Conservation (phyloP, 2,888 invertebrate genomes). For the Conops quadrifasciatus region DNA sequence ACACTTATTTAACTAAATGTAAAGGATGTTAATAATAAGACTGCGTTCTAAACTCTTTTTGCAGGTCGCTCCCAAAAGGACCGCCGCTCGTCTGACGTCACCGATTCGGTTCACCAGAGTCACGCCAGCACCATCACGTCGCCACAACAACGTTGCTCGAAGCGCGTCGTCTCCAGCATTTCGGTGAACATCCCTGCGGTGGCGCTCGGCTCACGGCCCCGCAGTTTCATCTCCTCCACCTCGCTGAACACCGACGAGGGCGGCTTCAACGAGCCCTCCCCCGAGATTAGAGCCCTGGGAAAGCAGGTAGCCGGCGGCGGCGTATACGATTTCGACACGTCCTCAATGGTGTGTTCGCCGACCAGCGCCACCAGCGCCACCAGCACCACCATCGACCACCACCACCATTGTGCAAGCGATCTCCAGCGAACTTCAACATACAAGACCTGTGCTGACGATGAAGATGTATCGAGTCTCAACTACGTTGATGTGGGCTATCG, state of each 20-base stretch:
- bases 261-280: slow-evolving; percentile 77
- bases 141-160: slow-evolving; percentile 61
- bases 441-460: slow-evolving; percentile 36
- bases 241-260: slow-evolving; percentile 73
- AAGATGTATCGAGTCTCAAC: slow-evolving; percentile 57
- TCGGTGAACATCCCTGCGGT: slow-evolving; percentile 73
- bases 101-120: slow-evolving; percentile 35
- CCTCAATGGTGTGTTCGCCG: slow-evolving; percentile 15
- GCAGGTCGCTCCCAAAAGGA: slow-evolving; percentile 53
- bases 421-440: not conserved
- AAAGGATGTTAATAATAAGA: not conserved
- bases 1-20: not conserved
- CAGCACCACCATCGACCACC: slow-evolving; percentile 17
- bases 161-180: slow-evolving; percentile 70
- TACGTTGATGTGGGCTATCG: slow-evolving; percentile 65
- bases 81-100: slow-evolving; percentile 34
- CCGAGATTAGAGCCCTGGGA: slow-evolving; percentile 74
- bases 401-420: too few species aligned
- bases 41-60: slow-evolving; percentile 36
- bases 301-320: slow-evolving; percentile 45
- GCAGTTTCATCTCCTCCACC: slow-evolving; percentile 75
- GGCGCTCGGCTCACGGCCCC: slow-evolving; percentile 71
- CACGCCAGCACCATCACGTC: slow-evolving; percentile 53
- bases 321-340: slow-evolving; percentile 53
- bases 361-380: slow-evolving; percentile 38